phyloP scores from a whole-genome alignment of 1,140 invertebrate genomes.

The Drosophila repleta region DNA sequence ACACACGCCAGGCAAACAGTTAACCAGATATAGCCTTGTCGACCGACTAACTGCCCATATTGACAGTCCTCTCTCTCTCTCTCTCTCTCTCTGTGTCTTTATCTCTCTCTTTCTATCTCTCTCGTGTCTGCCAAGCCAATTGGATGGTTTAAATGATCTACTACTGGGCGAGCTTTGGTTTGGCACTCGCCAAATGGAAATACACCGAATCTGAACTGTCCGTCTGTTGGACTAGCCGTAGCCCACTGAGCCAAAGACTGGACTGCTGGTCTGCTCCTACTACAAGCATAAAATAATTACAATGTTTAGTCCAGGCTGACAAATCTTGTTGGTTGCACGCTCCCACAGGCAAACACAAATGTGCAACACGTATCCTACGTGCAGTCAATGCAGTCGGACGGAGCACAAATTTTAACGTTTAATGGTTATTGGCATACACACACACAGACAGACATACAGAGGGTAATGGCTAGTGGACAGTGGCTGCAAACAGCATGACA shows the following conservation, averaged over 20 bases:
- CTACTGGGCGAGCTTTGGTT: slow-evolving; percentile 27
- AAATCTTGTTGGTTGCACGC: slow-evolving; percentile 58
- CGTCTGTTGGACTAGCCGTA: slow-evolving; percentile 12
- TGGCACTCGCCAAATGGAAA: slow-evolving; percentile 19
- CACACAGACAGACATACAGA: slow-evolving; percentile 22
- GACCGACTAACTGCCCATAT: slow-evolving; percentile 20
- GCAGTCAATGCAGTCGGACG: slow-evolving; percentile 19
- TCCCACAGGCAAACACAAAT: slow-evolving; percentile 23
- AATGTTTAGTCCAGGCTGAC: slow-evolving; percentile 51
- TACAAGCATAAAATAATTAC: slow-evolving; percentile 72
- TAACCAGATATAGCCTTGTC: slow-evolving; percentile 43
- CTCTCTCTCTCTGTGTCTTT: slow-evolving; percentile 19
- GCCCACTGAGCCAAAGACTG: neutral
- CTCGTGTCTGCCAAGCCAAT: slow-evolving; percentile 55
- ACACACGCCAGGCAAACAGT: slow-evolving; percentile 24
- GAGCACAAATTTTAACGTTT: slow-evolving; percentile 74
- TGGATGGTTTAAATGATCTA: slow-evolving; percentile 77
- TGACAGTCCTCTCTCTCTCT: neutral
- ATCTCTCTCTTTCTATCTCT: neutral
- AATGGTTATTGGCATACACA: slow-evolving; percentile 75
- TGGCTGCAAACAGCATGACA: slow-evolving; percentile 67
- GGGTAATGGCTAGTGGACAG: neutral
- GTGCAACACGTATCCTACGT: slow-evolving; percentile 26
- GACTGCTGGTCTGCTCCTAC: slow-evolving; percentile 21
- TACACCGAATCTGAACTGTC: neutral